These are phyloP conservation scores for Cryptus armator DNA, from an alignment of 2,888 invertebrate genomes.

Conservation along the genomic window DNA sequence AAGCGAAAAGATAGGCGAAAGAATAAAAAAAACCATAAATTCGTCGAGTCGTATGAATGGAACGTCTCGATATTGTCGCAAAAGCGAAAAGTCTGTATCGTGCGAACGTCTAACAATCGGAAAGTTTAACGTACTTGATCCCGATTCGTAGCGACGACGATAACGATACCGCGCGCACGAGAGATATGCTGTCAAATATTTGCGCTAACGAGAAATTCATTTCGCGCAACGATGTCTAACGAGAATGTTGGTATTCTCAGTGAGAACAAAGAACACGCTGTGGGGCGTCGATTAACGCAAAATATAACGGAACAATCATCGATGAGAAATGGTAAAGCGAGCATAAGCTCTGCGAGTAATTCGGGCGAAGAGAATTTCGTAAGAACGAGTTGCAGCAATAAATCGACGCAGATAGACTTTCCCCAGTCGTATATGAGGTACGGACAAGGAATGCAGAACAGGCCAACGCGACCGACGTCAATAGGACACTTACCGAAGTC, in stretches of 20 bases:
- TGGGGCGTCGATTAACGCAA: slow-evolving; percentile 13
- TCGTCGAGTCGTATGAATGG: too few species aligned
- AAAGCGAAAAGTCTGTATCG: neutral
- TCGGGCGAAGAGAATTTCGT: slow-evolving; percentile 58
- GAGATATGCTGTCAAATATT: slow-evolving; percentile 51
- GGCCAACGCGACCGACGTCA: slow-evolving; percentile 77
- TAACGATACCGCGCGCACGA: neutral
- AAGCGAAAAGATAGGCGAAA: neutral
- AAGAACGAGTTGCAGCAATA: slow-evolving; percentile 70
- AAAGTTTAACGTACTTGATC: slow-evolving; percentile 1
- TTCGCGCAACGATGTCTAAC: slow-evolving; percentile 62
- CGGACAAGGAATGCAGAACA: slow-evolving; percentile 69
- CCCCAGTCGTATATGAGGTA: slow-evolving; percentile 73
- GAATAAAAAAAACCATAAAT: too few species aligned
- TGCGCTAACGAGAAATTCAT: neutral
- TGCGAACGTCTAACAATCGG: neutral
- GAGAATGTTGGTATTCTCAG: slow-evolving; percentile 57
- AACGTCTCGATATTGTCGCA: neutral
- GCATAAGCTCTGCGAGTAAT: slow-evolving; percentile 58
- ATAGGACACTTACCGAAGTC: slow-evolving; percentile 77
- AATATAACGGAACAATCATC: slow-evolving; percentile 26
- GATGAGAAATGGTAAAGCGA: slow-evolving; percentile 49
- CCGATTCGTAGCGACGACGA: neutral
- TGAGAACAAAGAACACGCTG: slow-evolving; percentile 39
- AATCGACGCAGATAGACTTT: slow-evolving; percentile 81